Base-by-base conservation (phyloP, 1,140 invertebrate genomes). In the Hesperophylax magnus region DNA sequence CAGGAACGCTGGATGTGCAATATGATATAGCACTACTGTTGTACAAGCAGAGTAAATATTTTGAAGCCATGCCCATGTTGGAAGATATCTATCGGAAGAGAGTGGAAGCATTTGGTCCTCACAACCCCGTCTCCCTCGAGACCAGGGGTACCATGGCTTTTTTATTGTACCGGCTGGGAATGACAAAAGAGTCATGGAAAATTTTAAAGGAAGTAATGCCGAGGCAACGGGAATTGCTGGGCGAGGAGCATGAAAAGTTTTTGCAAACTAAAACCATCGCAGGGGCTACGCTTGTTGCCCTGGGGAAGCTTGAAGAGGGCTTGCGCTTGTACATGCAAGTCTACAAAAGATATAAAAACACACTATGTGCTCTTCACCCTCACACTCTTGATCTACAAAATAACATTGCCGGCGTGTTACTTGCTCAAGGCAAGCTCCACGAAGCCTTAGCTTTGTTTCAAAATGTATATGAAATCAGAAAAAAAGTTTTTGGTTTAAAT, bases 11-110 rank as follows among this genome's bases (percentile, higher is more conserved):
- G 18, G 69, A 72, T 9, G 22, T 72, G 2, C 17, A 1, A 20
- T 9, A 72, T 14, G 22, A 24, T 1, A 72, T 72, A 52, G 39
- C 47, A 1, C 7, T 1, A 53, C 11, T 52, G 22, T 72, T 72
- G 52, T 53, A 53, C 27, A 22, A 20, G 22, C 69, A 72, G 53
- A 54, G 39, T 15, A 72, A 72, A 24, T 72, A 72, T 72, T 20
- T 52, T 18, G 69, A 72, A 53, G 69, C 69, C 2, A 53, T 54
- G 65, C 24, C 58, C 9, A 14, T 61, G 58, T 24, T 18, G 58
- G 54, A 61, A 22, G 24, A 61, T 22, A 24, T 61, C 24, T 61
- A 61, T 22, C 5, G 7, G 14, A 61, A 61, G 58, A 20, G 58
- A 18, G 20, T 18, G 24, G 11, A 61, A 7, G 11, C 6, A 61